Base-by-base conservation (phyloP, 2,797 vertebrate species). In the Artibeus lituratus region DNA sequence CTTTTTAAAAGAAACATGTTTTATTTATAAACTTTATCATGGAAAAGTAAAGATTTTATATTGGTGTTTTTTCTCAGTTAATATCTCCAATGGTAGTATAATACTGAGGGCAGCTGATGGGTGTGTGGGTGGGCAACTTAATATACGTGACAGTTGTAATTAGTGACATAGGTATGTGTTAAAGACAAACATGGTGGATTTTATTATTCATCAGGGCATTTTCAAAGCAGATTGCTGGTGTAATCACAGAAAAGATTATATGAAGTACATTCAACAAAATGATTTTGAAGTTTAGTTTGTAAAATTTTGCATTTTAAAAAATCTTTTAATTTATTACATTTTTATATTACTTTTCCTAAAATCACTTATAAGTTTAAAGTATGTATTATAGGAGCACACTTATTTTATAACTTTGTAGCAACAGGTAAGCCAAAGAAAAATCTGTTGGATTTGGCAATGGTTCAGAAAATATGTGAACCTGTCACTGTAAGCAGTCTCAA, bases 401-500 rank as follows among this genome's bases (percentile, higher is more conserved):
- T 51, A 82, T 96, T 96, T 96, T 98, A 96, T 98, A 99, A 98
- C 98, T 99, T 98, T 97, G 70, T 98, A 98, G 98, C 99, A 99
- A 99, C 99, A 99, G 98, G 99, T 99, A 98, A 98, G 93, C 98
- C 97, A 88, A 96, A 98, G 98, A 98, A 98, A 97, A 99, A 98
- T 96, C 98, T 98, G 98, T 98, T 98, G 98, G 97, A 97, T 98
- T 98, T 99, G 99, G 98, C 99, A 98, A 70, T 98, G 97, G 97
- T 98, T 98, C 97, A 98, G 98, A 97, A 98, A 98, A 98, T 98
- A 98, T 97, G 98, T 98, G 99, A 99, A 99, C 99, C 99, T 99
- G 99, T 99, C 99, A 99, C 99, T 98, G 98, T 98, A 98, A 99
- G 98, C 98, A 98, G 99, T 99, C 99, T 99, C 99, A 97, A 99